A percentile compares a stretch with the other conserved stretches of the same genome.
phyloP scores from a whole-genome alignment of 2,797 vertebrate species.

The Odontamblyopus lacepedii region DNA sequence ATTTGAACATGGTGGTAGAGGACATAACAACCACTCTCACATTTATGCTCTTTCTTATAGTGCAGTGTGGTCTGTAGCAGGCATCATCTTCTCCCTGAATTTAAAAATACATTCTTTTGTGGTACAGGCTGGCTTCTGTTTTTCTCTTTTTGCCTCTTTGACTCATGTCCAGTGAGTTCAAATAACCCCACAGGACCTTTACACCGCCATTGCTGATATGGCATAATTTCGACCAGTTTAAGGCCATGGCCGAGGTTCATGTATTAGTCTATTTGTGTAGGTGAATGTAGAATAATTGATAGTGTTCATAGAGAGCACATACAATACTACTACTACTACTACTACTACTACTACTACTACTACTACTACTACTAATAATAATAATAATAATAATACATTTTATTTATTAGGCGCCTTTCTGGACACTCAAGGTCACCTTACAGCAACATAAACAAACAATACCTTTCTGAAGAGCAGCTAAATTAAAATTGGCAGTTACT shows the following conservation, averaged over 20 bases:
- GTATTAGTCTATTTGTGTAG: not conserved
- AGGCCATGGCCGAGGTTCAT: not conserved
- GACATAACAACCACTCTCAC: slow-evolving; percentile 2
- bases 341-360: too few species aligned
- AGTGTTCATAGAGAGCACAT: not conserved
- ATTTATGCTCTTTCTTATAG: not conserved
- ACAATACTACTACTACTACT: too few species aligned
- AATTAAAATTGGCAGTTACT: slow-evolving; percentile 15
- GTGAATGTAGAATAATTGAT: not conserved
- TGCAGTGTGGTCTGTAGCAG: not conserved
- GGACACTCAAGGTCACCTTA: too few species aligned
- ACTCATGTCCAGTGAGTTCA: slow-evolving; percentile 53
- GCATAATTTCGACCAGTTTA: slow-evolving; percentile 11
- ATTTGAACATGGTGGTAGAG: slow-evolving; percentile 30
- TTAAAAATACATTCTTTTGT: slow-evolving; percentile 17
- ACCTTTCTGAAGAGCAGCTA: not conserved
- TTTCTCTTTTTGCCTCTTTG: slow-evolving; percentile 42
- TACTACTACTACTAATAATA: too few species aligned
- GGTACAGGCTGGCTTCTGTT: slow-evolving; percentile 41
- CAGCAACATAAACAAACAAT: too few species aligned
- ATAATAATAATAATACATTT: too few species aligned
- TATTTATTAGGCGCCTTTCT: too few species aligned
- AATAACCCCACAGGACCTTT: slow-evolving; percentile 64
- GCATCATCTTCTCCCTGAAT: not conserved
- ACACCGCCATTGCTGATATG: slow-evolving; percentile 39